phyloP scores from a whole-genome alignment of 2,888 invertebrate genomes.

The Agrilus cyanescens region DNA sequence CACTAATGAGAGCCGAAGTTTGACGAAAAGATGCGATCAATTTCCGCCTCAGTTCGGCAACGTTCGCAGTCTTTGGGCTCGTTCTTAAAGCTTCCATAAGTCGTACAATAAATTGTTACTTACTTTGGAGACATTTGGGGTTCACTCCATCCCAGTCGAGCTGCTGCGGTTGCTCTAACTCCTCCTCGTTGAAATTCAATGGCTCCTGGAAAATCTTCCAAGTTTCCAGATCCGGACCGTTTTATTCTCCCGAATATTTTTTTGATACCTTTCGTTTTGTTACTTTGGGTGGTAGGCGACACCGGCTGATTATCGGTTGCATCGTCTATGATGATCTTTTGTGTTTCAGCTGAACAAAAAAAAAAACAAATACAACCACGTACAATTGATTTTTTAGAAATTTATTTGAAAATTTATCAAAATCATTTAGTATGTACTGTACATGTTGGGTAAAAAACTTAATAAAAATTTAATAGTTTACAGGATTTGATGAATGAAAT shows the following conservation, averaged over 20 bases:
- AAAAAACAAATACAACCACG: too few species aligned
- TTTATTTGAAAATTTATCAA: constrained; percentile 8
- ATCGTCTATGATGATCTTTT: constrained; percentile 41
- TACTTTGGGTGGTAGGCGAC: constrained; percentile 37
- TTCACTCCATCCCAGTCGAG: constrained; percentile 52
- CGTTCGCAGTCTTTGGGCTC: not conserved
- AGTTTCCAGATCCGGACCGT: constrained; percentile 56
- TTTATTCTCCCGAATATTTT: constrained; percentile 57
- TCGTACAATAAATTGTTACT: constrained; percentile 10
- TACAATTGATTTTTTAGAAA: not conserved
- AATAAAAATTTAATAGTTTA: not conserved
- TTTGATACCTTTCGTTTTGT: constrained; percentile 49
- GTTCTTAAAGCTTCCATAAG: not conserved
- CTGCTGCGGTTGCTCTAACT: constrained; percentile 59
- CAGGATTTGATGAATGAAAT: not conserved
- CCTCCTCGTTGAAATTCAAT: constrained; percentile 60
- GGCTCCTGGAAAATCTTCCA: constrained; percentile 49
- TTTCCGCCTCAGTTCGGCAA: too few species aligned
- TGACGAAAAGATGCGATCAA: not conserved
- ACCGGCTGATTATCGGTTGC: constrained; percentile 33
- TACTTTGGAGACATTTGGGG: constrained; percentile 28
- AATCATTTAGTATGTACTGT: not conserved
- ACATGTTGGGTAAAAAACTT: not conserved
- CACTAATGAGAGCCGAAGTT: not conserved
- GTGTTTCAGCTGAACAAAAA: constrained; percentile 46